Base-by-base conservation (phyloP, 2,797 vertebrate species). In the Agapornis canus region DNA sequence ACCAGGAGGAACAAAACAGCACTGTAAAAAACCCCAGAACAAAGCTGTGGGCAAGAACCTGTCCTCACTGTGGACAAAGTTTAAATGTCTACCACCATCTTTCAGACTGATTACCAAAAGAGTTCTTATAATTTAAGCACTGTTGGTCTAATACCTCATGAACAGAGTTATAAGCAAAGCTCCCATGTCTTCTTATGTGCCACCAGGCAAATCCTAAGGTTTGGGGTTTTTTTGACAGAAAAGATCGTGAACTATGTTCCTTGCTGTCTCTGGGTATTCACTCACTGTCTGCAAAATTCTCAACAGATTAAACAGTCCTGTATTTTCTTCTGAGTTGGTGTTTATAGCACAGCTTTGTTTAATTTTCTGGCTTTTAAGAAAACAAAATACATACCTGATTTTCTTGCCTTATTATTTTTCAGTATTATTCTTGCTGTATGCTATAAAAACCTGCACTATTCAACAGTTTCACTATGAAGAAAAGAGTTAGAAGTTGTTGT, bases 301-400 rank as follows among this genome's bases (percentile, higher is more conserved):
- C 82, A 78, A 64, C 42, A 91, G 75, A 79, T 66, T 91, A 81
- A 88, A 91, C 18, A 84, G 15, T 4, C 15, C 26, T 73, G 14
- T 45, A 73, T 77, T 91, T 86, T 80, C 48, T 82, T 96, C 64
- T 80, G 42, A 76, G 40, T 45, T 86, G 16, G 5, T 71, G 49
- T 82, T 88, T 82, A 47, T 51, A 72, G 37, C 35, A 54, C 29
- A 78, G 47, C 20, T 82, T 96, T 83, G 94, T 27, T 86, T 64
- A 87, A 29, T 56, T 61, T 94, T 95, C 78, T 87, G 87, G 70
- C 81, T 90, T 91, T 61, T 64, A 49, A 92, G 56, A 83, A 95
- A 93, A 76, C 29, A 82, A 93, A 94, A 64, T 10, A 39, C 5
- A 13, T 45, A 47, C 25, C 75, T 81, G 23, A 31, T 89, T 89